Percentiles rank a stretch among this genome's conserved stretches.
Evolutionary conservation across 2,797 vertebrate genomes (phyloP).

Genomic region (Cirrhinus molitorella): DNA sequence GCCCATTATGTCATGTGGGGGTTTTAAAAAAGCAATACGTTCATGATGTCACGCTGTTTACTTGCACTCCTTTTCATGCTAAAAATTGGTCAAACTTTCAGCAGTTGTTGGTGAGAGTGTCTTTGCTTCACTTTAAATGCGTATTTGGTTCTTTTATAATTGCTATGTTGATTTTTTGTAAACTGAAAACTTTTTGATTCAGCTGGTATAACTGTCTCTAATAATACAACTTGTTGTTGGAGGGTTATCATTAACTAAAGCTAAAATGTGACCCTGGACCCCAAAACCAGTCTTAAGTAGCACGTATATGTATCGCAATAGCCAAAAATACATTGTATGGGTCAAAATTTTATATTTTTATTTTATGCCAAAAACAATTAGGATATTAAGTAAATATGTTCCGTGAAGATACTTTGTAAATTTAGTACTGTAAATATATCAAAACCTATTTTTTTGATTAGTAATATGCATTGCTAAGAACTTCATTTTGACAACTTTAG

Average conservation of each 20-base stretch:
- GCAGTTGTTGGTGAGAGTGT: background rate
- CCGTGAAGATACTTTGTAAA: no score
- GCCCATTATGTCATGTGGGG: slow-evolving; percentile 78
- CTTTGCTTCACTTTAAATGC: background rate
- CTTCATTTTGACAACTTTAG: no score
- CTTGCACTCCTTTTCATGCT: background rate
- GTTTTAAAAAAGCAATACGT: slow-evolving; percentile 67
- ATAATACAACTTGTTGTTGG: background rate
- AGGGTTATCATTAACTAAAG: background rate
- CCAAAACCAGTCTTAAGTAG: no score
- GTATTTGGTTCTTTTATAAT: background rate
- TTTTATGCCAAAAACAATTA: no score
- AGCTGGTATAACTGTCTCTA: background rate
- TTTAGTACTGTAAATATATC: no score
- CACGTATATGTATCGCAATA: no score
- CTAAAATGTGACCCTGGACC: no score
- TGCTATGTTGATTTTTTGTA: background rate
- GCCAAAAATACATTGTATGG: no score
- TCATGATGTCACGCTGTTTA: background rate
- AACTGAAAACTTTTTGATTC: background rate
- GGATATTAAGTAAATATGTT: no score
- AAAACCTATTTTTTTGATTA: no score
- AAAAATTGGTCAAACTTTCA: background rate
- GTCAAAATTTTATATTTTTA: no score
- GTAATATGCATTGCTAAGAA: no score